These are phyloP conservation scores for Cervus canadensis DNA, from an alignment of 2,113 vertebrate species.

Conservation along the genomic window DNA sequence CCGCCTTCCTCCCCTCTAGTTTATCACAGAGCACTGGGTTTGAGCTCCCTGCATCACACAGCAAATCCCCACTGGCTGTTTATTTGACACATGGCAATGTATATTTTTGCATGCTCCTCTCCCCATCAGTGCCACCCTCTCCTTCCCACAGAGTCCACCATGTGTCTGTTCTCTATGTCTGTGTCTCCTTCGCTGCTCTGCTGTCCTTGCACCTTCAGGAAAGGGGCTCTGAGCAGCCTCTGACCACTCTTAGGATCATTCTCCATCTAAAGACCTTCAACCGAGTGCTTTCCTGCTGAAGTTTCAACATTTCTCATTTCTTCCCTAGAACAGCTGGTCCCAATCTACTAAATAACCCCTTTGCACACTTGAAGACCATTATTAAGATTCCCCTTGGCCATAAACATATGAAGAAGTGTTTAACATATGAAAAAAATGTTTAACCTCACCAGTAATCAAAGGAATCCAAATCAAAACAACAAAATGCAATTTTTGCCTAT, in stretches of 20 bases:
- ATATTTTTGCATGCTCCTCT: accelerated
- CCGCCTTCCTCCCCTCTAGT: background rate
- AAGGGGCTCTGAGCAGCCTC: background rate
- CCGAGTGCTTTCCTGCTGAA: constrained; percentile 36
- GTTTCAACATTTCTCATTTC: constrained; percentile 55
- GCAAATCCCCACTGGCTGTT: background rate
- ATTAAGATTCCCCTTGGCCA: constrained; percentile 73
- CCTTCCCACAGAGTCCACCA: background rate
- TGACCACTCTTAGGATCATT: background rate
- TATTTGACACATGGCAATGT: background rate
- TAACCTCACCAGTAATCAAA: constrained; percentile 73
- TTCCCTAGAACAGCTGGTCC: constrained; percentile 68
- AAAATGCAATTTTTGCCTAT: constrained; percentile 70
- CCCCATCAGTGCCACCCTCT: background rate
- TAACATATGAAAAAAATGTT: constrained; percentile 73
- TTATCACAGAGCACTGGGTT: background rate
- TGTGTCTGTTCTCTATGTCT: background rate
- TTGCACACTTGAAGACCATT: constrained; percentile 67
- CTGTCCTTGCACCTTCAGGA: background rate
- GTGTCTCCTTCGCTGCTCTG: accelerated
- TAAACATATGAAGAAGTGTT: constrained; percentile 76
- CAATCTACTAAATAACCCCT: constrained; percentile 74
- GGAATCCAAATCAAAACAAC: constrained; percentile 74
- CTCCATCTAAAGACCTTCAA: background rate
- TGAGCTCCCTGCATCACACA: background rate